A percentile compares a stretch with the other conserved stretches of the same genome.
Evolutionary conservation across 2,888 invertebrate species (phyloP).

Genomic region (Nemurella pictetii): DNA sequence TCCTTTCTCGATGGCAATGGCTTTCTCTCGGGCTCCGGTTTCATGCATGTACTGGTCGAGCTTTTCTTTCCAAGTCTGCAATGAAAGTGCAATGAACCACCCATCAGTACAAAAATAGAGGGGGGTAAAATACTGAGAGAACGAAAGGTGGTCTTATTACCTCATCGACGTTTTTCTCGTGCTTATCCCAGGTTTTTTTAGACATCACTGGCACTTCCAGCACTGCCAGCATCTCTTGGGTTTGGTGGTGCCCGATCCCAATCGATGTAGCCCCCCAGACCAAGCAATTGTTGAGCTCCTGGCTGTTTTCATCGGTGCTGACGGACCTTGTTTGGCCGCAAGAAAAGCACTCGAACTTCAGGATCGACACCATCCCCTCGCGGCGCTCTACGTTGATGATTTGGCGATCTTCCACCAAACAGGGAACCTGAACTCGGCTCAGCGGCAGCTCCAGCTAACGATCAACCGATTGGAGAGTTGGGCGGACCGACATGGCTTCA

Average conservation of each 20-base stretch:
- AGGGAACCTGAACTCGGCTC: no score
- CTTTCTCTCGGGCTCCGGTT: background rate
- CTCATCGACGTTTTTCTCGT: constrained; percentile 10
- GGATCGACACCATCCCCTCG: background rate
- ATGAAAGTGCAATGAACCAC: background rate
- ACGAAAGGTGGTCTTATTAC: background rate
- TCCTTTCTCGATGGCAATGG: background rate
- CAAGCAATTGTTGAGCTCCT: background rate
- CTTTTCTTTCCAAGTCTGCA: background rate
- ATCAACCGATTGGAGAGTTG: no score
- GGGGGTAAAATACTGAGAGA: background rate
- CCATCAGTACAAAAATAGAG: background rate
- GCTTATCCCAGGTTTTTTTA: constrained; percentile 17
- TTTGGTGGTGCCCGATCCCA: constrained; percentile 32
- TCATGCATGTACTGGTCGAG: background rate
- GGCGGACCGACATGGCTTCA: no score
- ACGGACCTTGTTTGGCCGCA: background rate
- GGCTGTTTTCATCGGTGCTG: background rate
- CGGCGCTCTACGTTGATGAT: no score
- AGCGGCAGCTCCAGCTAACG: no score
- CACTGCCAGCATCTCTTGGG: constrained; percentile 29
- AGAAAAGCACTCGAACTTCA: background rate
- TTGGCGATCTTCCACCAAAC: no score
- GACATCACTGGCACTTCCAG: constrained; percentile 31
- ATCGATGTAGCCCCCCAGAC: constrained; percentile 34